Base-by-base conservation (phyloP, 2,797 vertebrate genomes). In the Phrynocephalus guinanensis region DNA sequence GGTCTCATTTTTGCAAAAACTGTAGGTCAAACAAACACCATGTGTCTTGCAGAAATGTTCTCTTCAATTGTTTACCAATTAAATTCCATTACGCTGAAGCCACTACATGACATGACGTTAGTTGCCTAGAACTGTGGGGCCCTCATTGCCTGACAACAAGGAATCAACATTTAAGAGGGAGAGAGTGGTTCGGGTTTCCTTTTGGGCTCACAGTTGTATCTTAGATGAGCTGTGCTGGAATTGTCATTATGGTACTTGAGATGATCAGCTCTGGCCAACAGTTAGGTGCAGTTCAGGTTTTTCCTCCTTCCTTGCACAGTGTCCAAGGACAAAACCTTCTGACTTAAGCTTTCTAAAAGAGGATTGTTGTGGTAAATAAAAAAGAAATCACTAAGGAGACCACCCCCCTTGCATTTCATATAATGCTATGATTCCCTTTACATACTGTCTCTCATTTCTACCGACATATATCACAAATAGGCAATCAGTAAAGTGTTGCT, bases 211-310 rank as follows among this genome's bases (percentile, higher is more conserved):
- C 18, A n/a, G 5, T 89, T 70, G 33, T 85, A 33, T 44, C 4
- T 93, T 90, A 56, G 89, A 9, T 86, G 72, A 83, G 66, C 50
- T 63, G 56, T 72, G 44, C 79, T 78, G 88, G 50, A 68, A 71
- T 83, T 89, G 66, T 72, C 73, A 66, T 71, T 89, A 82, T 48
- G 73, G 33, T 22, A 70, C 72, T 63, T 83, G 86, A 66, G 38
- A 79, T 85, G 26, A 85, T 77, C 33, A 86, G 16, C 22, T 28
- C 68, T 86, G 63, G 11, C 73, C 38, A 86, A 71, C 48, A 13
- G 48, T 77, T 85, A 77, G 85, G 56, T 3, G 73, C 22, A 68
- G 52, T 82, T 82, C n/a, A 52, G 67, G 52, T 75, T 50, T 48
- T 70, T 90, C 20, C 78, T 87, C 63, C 8, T n/a, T 66, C 52